These are phyloP conservation scores for Scytalopus superciliaris DNA, from an alignment of 2,113 vertebrate genomes.

Conservation along the genomic window DNA sequence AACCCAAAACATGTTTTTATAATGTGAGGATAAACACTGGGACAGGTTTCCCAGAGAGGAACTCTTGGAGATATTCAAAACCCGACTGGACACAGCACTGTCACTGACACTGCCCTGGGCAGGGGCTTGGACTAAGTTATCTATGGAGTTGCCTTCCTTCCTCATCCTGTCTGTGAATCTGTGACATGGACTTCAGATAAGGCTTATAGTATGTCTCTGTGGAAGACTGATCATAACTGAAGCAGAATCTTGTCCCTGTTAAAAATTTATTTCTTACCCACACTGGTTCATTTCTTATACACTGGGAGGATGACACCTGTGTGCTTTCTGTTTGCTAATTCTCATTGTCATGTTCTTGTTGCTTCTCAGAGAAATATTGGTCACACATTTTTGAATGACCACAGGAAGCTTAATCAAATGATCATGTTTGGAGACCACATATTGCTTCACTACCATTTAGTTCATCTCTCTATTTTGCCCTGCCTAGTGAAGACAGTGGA, in stretches of 20 bases:
- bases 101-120: not conserved
- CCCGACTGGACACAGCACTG: rapidly evolving
- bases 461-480: not conserved
- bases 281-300: not conserved
- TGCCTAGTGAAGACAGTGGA: rapidly evolving
- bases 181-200: not conserved
- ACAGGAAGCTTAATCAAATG: not conserved
- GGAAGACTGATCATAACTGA: not conserved
- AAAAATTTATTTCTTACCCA: not conserved
- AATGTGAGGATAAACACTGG: not conserved
- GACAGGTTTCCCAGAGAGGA: not conserved
- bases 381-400: not conserved
- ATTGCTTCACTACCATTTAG: not conserved
- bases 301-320: not conserved
- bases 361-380: not conserved
- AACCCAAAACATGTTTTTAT: not conserved
- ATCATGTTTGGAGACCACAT: not conserved
- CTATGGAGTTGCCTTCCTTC: not conserved
- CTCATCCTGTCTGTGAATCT: not conserved
- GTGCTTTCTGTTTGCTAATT: not conserved
- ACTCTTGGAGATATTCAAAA: not conserved
- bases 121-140: rapidly evolving
- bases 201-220: not conserved
- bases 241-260: not conserved
- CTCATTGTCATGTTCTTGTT: not conserved